Percentiles rank a stretch among this genome's conserved stretches.
Conservation (phyloP, 2,797 vertebrate species). For the Phoebastria nigripes region DNA sequence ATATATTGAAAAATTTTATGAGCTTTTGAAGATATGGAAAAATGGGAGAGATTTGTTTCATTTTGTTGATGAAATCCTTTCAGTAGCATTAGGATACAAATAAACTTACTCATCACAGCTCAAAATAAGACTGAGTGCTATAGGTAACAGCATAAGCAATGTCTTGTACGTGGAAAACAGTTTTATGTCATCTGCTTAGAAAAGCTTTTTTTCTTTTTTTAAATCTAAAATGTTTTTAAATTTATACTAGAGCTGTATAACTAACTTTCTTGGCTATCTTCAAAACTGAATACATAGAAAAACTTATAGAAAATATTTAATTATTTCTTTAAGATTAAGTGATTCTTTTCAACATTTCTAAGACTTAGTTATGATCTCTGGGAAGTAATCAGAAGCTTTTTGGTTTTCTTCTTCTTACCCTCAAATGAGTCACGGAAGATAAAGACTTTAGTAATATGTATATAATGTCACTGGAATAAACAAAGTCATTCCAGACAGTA, state of each 20-base stretch:
- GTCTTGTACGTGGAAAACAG: not conserved
- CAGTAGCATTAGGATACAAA: not conserved
- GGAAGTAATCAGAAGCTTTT: not conserved
- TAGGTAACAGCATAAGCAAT: not conserved
- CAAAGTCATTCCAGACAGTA: not conserved
- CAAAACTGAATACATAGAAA: not conserved
- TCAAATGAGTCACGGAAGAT: not conserved
- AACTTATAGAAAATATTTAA: not conserved
- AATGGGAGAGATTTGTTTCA: not conserved
- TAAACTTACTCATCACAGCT: not conserved
- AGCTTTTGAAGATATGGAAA: not conserved
- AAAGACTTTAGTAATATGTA: not conserved
- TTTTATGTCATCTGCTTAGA: not conserved
- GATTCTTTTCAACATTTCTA: not conserved
- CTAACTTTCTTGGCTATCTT: not conserved
- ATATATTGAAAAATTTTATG: not conserved
- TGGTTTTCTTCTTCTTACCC: not conserved
- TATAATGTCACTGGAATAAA: not conserved
- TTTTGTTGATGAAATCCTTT: constrained; percentile 1
- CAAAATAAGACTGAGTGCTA: not conserved
- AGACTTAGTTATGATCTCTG: not conserved
- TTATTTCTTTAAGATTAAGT: not conserved
- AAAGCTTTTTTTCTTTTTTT: not conserved
- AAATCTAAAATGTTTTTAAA: not conserved
- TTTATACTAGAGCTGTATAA: not conserved